Conservation (phyloP, 2,113 vertebrate genomes). For the Cyanoliseus patagonus region DNA sequence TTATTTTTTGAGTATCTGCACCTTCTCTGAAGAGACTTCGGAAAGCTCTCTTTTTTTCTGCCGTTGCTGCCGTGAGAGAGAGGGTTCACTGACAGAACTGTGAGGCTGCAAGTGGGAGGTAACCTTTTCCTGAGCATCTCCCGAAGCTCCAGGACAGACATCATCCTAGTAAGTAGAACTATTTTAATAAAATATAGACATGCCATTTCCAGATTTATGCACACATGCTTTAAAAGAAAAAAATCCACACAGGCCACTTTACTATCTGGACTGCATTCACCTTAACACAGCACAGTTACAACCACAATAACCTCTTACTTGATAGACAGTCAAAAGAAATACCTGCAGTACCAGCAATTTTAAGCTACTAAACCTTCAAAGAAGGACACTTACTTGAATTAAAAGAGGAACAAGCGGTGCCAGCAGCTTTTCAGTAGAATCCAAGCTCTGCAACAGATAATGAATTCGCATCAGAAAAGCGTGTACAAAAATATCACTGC, state of each 20-base stretch:
- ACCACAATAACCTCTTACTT: not conserved
- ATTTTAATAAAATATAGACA: not conserved
- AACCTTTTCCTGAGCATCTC: slow-evolving; percentile 11
- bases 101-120: slow-evolving; percentile 39
- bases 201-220: not conserved
- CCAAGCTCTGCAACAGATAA: slow-evolving; percentile 72
- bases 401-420: slow-evolving; percentile 66
- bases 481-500: not conserved
- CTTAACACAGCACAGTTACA: not conserved
- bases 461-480: not conserved
- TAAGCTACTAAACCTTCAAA: not conserved
- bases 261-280: not conserved
- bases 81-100: slow-evolving; percentile 73
- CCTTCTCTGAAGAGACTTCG: slow-evolving; percentile 41
- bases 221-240: not conserved
- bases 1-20: slow-evolving; percentile 6
- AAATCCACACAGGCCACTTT: not conserved
- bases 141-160: not conserved
- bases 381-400: slow-evolving; percentile 62
- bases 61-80: slow-evolving; percentile 69
- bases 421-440: slow-evolving; percentile 83
- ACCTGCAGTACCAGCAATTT: not conserved
- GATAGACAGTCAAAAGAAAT: not conserved
- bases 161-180: slow-evolving; percentile 67
- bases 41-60: slow-evolving; percentile 64